Evolutionary conservation across 2,888 invertebrate species (phyloP).

Genomic region (Sminthurinus aureus): DNA sequence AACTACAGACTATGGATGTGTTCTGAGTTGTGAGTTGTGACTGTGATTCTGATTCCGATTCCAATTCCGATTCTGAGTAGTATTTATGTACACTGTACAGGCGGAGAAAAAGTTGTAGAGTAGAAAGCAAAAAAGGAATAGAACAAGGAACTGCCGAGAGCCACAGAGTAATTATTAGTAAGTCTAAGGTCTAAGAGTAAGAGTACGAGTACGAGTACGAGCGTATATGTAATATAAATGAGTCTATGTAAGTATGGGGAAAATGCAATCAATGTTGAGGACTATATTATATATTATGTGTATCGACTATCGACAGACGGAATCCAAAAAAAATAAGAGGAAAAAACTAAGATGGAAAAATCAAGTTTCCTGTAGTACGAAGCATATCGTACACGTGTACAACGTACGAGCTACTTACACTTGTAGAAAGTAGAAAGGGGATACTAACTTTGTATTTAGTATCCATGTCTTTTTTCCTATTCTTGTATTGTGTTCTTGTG

Average conservation of each 20-base stretch:
- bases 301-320: background rate
- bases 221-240: no score
- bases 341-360: slow-evolving; percentile 5
- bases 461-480: no score
- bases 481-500: no score
- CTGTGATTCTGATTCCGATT: background rate
- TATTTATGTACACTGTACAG: background rate
- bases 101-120: background rate
- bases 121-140: slow-evolving; percentile 1
- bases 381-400: no score
- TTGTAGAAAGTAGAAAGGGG: no score
- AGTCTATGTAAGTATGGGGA: background rate
- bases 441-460: no score
- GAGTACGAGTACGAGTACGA: no score
- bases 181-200: slow-evolving; percentile 2
- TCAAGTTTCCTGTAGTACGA: background rate
- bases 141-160: slow-evolving; percentile 18
- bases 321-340: slow-evolving; percentile 2
- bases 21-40: no score
- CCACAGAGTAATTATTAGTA: slow-evolving; percentile 22
- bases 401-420: no score
- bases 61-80: no score
- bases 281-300: background rate
- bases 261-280: slow-evolving; percentile 7
- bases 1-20: background rate